Evolutionary conservation across 2,797 vertebrate species (phyloP).

Genomic region (Anisognathus igniventris): DNA sequence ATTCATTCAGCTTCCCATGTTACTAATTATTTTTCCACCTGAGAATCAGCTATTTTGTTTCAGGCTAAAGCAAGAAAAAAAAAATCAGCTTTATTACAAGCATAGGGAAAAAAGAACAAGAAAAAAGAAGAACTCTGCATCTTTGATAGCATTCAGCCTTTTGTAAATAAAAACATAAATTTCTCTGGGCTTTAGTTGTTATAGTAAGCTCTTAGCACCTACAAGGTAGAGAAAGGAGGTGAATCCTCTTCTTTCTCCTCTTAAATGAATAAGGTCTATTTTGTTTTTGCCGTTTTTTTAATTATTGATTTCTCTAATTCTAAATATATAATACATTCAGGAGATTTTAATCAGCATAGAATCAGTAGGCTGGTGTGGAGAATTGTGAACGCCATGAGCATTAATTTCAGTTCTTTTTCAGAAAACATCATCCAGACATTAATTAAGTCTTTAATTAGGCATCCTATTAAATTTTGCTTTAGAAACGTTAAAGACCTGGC

Average conservation of each 20-base stretch:
- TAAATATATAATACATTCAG: not conserved
- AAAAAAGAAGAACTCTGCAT: not conserved
- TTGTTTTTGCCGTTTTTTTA: not conserved
- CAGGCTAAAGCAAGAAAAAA: not conserved
- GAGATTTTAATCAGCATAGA: not conserved
- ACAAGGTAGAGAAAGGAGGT: not conserved
- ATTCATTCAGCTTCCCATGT: conserved; percentile 36
- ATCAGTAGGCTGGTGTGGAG: not conserved
- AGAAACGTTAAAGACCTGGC: not conserved
- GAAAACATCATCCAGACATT: not conserved
- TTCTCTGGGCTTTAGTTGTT: not conserved
- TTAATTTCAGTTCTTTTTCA: not conserved
- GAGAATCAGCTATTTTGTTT: conserved; percentile 52
- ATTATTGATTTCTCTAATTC: not conserved
- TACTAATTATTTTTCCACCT: conserved; percentile 62
- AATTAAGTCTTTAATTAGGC: conserved; percentile 23
- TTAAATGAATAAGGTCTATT: not conserved
- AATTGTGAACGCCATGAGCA: not conserved
- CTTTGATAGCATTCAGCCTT: not conserved
- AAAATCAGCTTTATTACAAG: not conserved
- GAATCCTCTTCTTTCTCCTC: not conserved
- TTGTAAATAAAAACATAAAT: not conserved
- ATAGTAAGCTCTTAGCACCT: not conserved
- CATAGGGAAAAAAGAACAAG: not conserved
- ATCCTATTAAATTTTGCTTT: conserved; percentile 3